Percentiles rank a stretch among this genome's conserved stretches.
Conservation (phyloP, 2,888 invertebrate species). For the Drosophila mimetica region DNA sequence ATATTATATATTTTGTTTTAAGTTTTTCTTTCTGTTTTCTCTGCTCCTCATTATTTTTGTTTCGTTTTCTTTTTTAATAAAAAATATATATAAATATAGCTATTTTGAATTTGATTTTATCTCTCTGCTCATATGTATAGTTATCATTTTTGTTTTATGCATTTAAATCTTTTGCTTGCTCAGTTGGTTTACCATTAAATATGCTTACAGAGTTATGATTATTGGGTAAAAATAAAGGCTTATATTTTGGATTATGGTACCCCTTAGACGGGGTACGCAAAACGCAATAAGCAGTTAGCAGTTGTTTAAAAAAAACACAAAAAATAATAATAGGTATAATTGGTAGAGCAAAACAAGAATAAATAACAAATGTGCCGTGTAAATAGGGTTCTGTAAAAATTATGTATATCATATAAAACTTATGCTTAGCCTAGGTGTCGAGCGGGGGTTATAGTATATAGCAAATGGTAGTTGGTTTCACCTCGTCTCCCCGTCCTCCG, state of each 20-base stretch:
- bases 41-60: slow-evolving; percentile 36
- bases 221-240: slow-evolving; percentile 45
- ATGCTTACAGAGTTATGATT: slow-evolving; percentile 67
- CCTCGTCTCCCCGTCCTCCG: neutral
- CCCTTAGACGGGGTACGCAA: slow-evolving; percentile 38
- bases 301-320: slow-evolving; percentile 37
- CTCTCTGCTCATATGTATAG: slow-evolving; percentile 78
- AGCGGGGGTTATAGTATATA: slow-evolving; percentile 36
- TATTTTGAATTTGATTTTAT: slow-evolving; percentile 79
- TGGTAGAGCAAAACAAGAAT: slow-evolving; percentile 61
- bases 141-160: slow-evolving; percentile 55
- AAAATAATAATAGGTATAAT: slow-evolving; percentile 46
- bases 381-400: slow-evolving; percentile 46
- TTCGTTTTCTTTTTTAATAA: slow-evolving; percentile 62
- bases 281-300: slow-evolving; percentile 28
- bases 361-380: slow-evolving; percentile 71
- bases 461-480: slow-evolving; percentile 33
- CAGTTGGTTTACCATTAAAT: slow-evolving; percentile 57
- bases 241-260: slow-evolving; percentile 29
- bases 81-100: slow-evolving; percentile 79
- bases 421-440: slow-evolving; percentile 42
- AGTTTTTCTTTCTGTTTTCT: slow-evolving; percentile 45
- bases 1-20: slow-evolving; percentile 59
- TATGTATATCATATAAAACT: slow-evolving; percentile 49
- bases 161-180: slow-evolving; percentile 67